phyloP scores from a whole-genome alignment of 2,888 invertebrate species.

The Mythimna pallens region DNA sequence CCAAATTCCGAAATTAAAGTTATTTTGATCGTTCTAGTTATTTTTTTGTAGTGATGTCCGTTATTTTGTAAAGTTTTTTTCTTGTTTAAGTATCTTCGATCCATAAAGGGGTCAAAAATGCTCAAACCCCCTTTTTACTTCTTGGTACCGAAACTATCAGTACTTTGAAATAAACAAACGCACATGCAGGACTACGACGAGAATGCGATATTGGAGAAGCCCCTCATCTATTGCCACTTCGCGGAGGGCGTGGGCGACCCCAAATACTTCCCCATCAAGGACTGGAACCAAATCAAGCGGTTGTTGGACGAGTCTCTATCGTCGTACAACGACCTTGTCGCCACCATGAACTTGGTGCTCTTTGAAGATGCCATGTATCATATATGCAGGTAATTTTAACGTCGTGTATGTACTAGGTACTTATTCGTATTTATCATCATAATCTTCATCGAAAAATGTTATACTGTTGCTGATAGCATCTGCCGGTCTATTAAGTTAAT shows the following conservation, averaged over 20 bases:
- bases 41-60: too few species aligned
- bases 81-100: too few species aligned
- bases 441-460: not conserved
- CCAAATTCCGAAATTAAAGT: too few species aligned
- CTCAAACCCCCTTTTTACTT: too few species aligned
- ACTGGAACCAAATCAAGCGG: constrained; percentile 93
- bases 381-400: constrained; percentile 92
- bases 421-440: not conserved
- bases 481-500: not conserved
- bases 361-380: constrained; percentile 99
- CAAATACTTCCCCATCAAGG: constrained; percentile 95
- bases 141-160: too few species aligned
- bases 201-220: constrained; percentile 92
- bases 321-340: constrained; percentile 96
- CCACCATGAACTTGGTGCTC: constrained; percentile 97
- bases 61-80: too few species aligned
- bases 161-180: not conserved
- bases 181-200: constrained; percentile 93
- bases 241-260: constrained; percentile 97
- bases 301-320: constrained; percentile 95
- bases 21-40: too few species aligned
- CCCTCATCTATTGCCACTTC: constrained; percentile 97
- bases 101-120: too few species aligned
- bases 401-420: not conserved
- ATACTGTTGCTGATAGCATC: not conserved